Percentiles rank a stretch among this genome's conserved stretches.
These are phyloP conservation scores for Vipera ursinii DNA, from an alignment of 2,797 vertebrate genomes.

Conservation along the genomic window DNA sequence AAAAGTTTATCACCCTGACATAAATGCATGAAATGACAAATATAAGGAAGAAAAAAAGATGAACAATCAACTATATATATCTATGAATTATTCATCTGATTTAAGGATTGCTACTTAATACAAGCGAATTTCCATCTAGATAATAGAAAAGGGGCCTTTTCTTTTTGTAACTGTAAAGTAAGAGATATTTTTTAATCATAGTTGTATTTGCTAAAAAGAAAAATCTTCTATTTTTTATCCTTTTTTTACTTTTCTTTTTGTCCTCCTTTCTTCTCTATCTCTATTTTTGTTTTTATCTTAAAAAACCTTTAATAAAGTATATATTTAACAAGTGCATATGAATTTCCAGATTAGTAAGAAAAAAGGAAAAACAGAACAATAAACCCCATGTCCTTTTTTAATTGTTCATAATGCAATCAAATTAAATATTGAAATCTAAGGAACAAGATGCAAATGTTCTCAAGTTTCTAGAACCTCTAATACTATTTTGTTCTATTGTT, in stretches of 20 bases:
- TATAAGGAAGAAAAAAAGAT: background rate
- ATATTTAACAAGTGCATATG: background rate
- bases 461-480: conserved; percentile 20
- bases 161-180: too few relatives aligned
- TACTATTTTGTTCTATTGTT: background rate
- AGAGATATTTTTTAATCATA: too few relatives aligned
- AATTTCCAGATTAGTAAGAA: background rate
- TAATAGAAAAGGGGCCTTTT: too few relatives aligned
- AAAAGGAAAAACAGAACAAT: background rate
- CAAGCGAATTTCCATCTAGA: background rate
- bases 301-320: too few relatives aligned
- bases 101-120: background rate
- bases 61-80: background rate
- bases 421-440: conserved; percentile 46
- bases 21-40: background rate
- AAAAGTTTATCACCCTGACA: background rate
- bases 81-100: background rate
- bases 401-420: conserved; percentile 32
- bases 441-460: conserved; percentile 51
- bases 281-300: too few relatives aligned
- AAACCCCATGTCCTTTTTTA: background rate
- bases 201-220: background rate
- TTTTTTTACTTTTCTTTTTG: too few relatives aligned
- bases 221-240: background rate
- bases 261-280: too few relatives aligned